Evolutionary conservation across 1,140 invertebrate genomes (phyloP).

Genomic region (Orussus abietinus): DNA sequence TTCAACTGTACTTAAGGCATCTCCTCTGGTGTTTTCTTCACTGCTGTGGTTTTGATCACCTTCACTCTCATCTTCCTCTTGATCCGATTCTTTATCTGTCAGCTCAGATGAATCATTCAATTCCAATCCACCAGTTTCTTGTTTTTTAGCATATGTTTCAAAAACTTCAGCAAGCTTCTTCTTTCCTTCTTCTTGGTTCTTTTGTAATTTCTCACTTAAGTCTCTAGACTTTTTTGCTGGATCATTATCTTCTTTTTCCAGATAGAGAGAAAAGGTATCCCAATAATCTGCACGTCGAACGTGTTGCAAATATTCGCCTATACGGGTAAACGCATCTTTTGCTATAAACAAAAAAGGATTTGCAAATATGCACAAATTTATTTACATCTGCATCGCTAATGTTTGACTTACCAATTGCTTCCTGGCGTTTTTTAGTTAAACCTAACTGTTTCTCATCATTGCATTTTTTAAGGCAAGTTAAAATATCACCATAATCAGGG

Average conservation of each 20-base stretch:
- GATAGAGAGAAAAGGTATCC: constrained; percentile 45
- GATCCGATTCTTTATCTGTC: constrained; percentile 8
- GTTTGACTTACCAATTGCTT: constrained; percentile 46
- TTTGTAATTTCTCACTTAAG: constrained; percentile 47
- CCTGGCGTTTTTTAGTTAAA: constrained; percentile 39
- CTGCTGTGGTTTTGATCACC: constrained; percentile 3
- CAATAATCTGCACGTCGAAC: constrained; percentile 55
- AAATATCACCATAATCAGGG: constrained; percentile 59
- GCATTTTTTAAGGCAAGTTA: constrained; percentile 49
- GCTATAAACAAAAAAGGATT: constrained; percentile 42
- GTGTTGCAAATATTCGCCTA: constrained; percentile 54
- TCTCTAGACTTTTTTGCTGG: constrained; percentile 51
- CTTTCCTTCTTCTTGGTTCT: constrained; percentile 46
- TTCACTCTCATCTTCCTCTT: constrained; percentile 5
- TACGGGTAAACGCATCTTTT: constrained; percentile 52
- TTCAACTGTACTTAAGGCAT: neutral
- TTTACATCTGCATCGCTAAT: constrained; percentile 2
- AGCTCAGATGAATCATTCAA: too few relatives aligned
- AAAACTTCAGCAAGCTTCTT: constrained; percentile 52
- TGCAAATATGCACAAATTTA: constrained; percentile 5
- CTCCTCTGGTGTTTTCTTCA: neutral
- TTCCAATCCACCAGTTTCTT: too few relatives aligned
- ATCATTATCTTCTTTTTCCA: constrained; percentile 50
- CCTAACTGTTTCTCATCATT: constrained; percentile 42
- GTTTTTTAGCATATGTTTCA: constrained; percentile 45